phyloP scores from a whole-genome alignment of 2,113 vertebrate genomes.

The Solea senegalensis region DNA sequence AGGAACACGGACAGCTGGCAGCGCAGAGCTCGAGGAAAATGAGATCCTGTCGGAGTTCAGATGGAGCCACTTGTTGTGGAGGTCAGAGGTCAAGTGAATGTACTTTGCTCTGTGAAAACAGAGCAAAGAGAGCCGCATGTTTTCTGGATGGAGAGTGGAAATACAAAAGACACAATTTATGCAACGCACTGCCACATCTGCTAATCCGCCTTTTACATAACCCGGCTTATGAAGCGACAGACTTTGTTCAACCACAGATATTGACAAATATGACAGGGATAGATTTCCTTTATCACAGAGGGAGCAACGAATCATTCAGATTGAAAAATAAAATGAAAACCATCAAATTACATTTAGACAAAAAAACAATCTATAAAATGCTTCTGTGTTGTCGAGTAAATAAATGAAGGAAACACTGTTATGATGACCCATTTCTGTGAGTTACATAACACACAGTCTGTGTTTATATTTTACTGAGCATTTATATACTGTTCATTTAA shows the following conservation, averaged over 20 bases:
- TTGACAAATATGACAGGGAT: slow-evolving; percentile 1
- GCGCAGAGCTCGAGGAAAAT: slow-evolving; percentile 9
- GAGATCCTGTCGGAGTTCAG: slow-evolving; percentile 27
- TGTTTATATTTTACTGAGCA: slow-evolving; percentile 11
- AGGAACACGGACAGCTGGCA: slow-evolving; percentile 12
- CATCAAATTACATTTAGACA: too few relatives aligned
- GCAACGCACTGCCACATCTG: slow-evolving; percentile 31
- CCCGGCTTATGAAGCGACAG: slow-evolving; percentile 63
- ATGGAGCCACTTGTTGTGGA: slow-evolving; percentile 18
- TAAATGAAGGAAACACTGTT: slow-evolving; percentile 1
- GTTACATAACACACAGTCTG: slow-evolving; percentile 50
- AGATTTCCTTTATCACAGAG: neutral
- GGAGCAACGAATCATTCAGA: neutral
- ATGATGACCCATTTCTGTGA: slow-evolving; percentile 44
- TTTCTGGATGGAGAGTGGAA: slow-evolving; percentile 26
- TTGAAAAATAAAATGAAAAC: too few relatives aligned
- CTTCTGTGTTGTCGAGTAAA: too few relatives aligned
- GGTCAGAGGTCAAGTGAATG: slow-evolving; percentile 34
- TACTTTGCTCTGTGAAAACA: slow-evolving; percentile 20
- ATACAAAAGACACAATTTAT: slow-evolving; percentile 55
- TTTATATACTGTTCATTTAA: too few relatives aligned
- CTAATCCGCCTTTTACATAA: slow-evolving; percentile 73
- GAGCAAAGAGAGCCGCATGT: slow-evolving; percentile 14
- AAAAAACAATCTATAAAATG: too few relatives aligned
- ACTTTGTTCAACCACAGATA: too few relatives aligned